Base-by-base conservation (phyloP, 1,140 invertebrate genomes). In the Tribolium castaneum region DNA sequence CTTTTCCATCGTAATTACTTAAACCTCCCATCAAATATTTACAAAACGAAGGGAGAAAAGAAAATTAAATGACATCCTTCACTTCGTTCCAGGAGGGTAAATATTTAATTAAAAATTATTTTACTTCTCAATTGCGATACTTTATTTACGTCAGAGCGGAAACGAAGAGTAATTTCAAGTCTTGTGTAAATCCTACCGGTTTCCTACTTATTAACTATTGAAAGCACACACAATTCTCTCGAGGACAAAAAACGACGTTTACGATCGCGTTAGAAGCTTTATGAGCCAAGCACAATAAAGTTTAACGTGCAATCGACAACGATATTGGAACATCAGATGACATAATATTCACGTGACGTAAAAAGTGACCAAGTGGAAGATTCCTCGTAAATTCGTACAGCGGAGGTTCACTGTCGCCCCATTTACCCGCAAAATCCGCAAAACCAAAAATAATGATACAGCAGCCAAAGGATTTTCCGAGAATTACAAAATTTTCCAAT, bases 51-150 rank as follows among this genome's bases (percentile, higher is more conserved):
- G 30, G 59, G 59, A 66, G 59, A 66, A 66, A 66, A 66, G 59
- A 66, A 66, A 66, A 66, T 66, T 66, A 66, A 66, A 66, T 66
- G 59, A 66, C 59, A 66, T 66, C 59, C 59, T 66, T 66, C 59
- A 66, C 59, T 66, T 66, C 59, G 30, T 66, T 66, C 30, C 25
- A 30, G 35, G 59, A 66, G 30, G 59, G 59, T 35, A 66, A 66
- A 66, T 66, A 66, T 66, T 66, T 66, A 66, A 66, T 66, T 66
- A 66, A 66, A 66, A 66, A 66, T 66, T 66, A 66, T 66, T 66
- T 66, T 66, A 35, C 59, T 66, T 66, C 59, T 14, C 59, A 66
- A 66, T 66, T 35, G 25, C 35, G 59, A 66, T 35, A 66, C 59
- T 66, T 66, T 66, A 66, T 66, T 66, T 66, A 66, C 59, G 59